Evolutionary conservation across 2,888 invertebrate genomes (phyloP).

Genomic region (Drosophila algonquin): DNA sequence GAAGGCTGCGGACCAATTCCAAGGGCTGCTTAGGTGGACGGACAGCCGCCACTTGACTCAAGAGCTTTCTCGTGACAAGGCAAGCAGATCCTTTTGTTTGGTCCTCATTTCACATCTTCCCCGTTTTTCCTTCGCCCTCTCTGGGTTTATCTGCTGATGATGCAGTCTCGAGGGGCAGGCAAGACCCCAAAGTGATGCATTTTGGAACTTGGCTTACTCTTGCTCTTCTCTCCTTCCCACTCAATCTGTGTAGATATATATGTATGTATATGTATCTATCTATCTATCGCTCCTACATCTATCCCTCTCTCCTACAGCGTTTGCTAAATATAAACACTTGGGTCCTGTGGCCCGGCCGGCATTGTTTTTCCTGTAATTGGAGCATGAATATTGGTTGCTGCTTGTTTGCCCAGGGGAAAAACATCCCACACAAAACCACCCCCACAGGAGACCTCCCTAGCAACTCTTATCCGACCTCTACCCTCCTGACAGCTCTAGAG

Average conservation of each 20-base stretch:
- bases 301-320: constrained; percentile 46
- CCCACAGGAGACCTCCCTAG: constrained; percentile 4
- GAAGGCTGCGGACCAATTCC: not conserved
- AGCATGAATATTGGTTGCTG: constrained; percentile 73
- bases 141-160: constrained; percentile 57
- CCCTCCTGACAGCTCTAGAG: not conserved
- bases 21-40: constrained; percentile 37
- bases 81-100: constrained; percentile 60
- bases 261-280: not conserved
- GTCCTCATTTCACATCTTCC: constrained; percentile 27
- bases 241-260: not conserved
- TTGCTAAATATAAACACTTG: constrained; percentile 72
- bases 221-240: constrained; percentile 7
- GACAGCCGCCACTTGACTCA: constrained; percentile 64
- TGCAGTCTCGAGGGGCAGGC: constrained; percentile 46
- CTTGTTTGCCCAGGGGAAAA: constrained; percentile 26
- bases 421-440: constrained; percentile 6
- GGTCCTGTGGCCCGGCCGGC: constrained; percentile 42
- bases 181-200: constrained; percentile 30
- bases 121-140: constrained; percentile 8
- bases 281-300: not conserved
- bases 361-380: constrained; percentile 76
- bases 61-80: constrained; percentile 66
- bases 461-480: not conserved
- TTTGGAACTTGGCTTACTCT: constrained; percentile 41